A percentile compares a stretch with the other conserved stretches of the same genome.
These are phyloP conservation scores for Cerastis rubricosa DNA, from an alignment of 2,888 invertebrate genomes.

Conservation along the genomic window DNA sequence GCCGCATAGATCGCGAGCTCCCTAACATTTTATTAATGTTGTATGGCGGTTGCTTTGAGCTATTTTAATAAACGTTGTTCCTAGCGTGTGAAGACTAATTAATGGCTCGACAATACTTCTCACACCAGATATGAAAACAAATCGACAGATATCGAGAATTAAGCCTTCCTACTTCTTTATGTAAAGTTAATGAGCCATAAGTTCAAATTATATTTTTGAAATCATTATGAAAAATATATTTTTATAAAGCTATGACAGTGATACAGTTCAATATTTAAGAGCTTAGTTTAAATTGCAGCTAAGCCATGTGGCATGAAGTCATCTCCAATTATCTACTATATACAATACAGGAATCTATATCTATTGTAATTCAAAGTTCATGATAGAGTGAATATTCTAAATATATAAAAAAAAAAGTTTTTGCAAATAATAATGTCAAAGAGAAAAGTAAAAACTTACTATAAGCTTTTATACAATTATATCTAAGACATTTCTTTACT, in stretches of 20 bases:
- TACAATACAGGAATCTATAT: constrained; percentile 33
- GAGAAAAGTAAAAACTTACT: constrained; percentile 12
- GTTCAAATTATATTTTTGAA: background rate
- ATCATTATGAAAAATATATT: background rate
- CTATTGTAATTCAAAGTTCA: constrained; percentile 34
- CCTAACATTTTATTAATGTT: background rate
- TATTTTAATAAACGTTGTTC: background rate
- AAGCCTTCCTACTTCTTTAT: background rate
- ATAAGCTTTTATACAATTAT: constrained; percentile 29
- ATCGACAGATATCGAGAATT: constrained; percentile 5
- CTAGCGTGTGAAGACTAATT: background rate
- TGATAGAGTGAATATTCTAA: constrained; percentile 29
- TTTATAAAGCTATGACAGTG: background rate
- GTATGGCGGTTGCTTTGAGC: background rate
- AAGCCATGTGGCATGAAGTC: constrained; percentile 17
- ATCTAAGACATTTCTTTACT: constrained; percentile 6
- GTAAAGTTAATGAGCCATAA: background rate
- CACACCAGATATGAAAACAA: background rate
- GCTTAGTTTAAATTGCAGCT: constrained; percentile 11
- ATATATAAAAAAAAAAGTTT: constrained; percentile 7
- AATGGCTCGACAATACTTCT: background rate
- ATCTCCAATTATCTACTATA: constrained; percentile 25
- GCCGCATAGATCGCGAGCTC: background rate
- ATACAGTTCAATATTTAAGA: background rate
- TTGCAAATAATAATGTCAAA: constrained; percentile 16